These are phyloP conservation scores for Dinoponera quadriceps DNA, from an alignment of 1,140 invertebrate species.

Conservation along the genomic window DNA sequence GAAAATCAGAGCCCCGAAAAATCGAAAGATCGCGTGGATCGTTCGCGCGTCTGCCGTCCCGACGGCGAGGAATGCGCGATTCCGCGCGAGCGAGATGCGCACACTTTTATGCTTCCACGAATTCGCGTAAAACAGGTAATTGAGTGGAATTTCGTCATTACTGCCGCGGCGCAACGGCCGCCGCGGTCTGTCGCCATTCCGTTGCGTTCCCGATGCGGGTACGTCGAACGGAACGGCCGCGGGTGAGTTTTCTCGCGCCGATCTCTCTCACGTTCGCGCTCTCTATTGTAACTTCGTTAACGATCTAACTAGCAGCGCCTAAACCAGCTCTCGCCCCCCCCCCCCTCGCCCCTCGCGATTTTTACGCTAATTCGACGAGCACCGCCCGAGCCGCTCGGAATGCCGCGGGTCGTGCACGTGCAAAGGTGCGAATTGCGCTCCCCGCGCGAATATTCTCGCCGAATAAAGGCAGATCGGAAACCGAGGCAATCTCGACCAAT, in stretches of 20 bases:
- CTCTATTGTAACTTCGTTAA: slow-evolving; percentile 32
- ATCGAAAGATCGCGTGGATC: slow-evolving; percentile 1
- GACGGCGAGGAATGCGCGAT: slow-evolving; percentile 7
- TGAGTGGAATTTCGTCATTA: slow-evolving; percentile 74
- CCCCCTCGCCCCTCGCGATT: background rate
- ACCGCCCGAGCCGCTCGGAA: background rate
- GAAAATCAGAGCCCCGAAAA: slow-evolving; percentile 9
- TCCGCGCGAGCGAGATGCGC: slow-evolving; percentile 47
- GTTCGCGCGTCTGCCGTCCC: slow-evolving; percentile 26
- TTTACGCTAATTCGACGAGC: slow-evolving; percentile 38
- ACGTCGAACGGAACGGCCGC: slow-evolving; percentile 34
- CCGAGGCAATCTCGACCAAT: background rate
- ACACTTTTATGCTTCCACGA: slow-evolving; percentile 70
- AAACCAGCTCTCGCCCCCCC: background rate
- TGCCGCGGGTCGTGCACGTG: background rate
- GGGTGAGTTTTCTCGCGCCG: background rate
- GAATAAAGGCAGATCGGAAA: background rate
- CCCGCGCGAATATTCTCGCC: background rate
- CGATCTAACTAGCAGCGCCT: background rate
- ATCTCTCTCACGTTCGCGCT: slow-evolving; percentile 24
- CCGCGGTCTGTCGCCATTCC: slow-evolving; percentile 29
- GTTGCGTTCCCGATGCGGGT: slow-evolving; percentile 13
- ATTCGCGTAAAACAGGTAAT: slow-evolving; percentile 74
- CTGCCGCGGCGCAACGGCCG: slow-evolving; percentile 17
- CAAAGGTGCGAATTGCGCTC: too few relatives aligned